These are phyloP conservation scores for Acridotheres tristis DNA, from an alignment of 2,797 vertebrate genomes.

Conservation along the genomic window DNA sequence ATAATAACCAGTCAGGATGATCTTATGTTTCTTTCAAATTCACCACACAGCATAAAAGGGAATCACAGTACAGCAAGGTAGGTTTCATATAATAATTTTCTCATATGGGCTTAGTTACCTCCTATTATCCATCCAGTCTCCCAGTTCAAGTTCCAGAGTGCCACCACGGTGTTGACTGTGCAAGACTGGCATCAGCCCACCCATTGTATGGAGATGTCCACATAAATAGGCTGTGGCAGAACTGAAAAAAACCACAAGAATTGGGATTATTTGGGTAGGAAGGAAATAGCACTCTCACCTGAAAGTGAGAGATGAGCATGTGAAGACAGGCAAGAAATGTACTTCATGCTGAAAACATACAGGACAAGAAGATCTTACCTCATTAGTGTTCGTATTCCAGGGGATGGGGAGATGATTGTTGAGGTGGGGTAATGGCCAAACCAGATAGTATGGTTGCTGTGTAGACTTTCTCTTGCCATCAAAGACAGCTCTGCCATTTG, in stretches of 20 bases:
- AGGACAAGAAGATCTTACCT: slow-evolving; percentile 74
- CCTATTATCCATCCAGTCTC: slow-evolving; percentile 96
- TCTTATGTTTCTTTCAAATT: neutral
- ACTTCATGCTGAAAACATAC: neutral
- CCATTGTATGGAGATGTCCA: slow-evolving; percentile 94
- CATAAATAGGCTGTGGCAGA: slow-evolving; percentile 93
- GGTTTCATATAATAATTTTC: neutral
- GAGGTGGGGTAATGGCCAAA: slow-evolving; percentile 98
- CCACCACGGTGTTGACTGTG: slow-evolving; percentile 89
- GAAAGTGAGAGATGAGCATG: neutral
- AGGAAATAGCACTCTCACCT: neutral
- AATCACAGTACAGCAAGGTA: neutral
- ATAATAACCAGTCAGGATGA: neutral
- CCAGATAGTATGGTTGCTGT: slow-evolving; percentile 94
- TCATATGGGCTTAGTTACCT: slow-evolving; percentile 72
- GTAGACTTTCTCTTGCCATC: slow-evolving; percentile 82
- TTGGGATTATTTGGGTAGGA: neutral
- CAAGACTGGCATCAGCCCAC: slow-evolving; percentile 90
- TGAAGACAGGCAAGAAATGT: neutral
- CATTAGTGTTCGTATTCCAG: slow-evolving; percentile 89
- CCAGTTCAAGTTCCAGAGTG: slow-evolving; percentile 93
- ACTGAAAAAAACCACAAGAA: slow-evolving; percentile 68
- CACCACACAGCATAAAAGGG: neutral
- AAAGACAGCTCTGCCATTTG: slow-evolving; percentile 85
- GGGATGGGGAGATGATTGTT: slow-evolving; percentile 88